Base-by-base conservation (phyloP, 1,140 invertebrate genomes). In the Camponotus floridanus region DNA sequence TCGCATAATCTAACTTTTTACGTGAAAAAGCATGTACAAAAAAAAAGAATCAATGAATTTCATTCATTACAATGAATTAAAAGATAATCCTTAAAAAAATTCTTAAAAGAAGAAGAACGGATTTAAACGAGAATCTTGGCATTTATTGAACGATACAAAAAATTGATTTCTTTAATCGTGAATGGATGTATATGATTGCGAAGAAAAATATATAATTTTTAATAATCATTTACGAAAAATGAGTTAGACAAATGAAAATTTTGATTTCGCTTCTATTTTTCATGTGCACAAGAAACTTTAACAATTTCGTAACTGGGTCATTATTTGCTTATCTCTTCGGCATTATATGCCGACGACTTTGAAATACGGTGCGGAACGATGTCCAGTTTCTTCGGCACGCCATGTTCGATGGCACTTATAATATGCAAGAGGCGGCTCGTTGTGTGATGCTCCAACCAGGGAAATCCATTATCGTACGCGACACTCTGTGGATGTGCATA, bases 361-460 rank as follows among this genome's bases (percentile, higher is more conserved):
- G 55, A 73, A n/a, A 73, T 55, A 59, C 9, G 15, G 64, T 21
- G 65, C 39, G 73, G 57, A 81, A 9, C 26, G 26, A 81, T 45
- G 68, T 61, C 45, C 68, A 73, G 67, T 13, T 83, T 83, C 79
- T 48, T 73, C 68, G 26, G 31, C 39, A 59, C 8, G 39, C 57
- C 67, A 73, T 62, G 68, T 83, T 62, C 79, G 79, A 83, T 62
- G 79, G 79, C 39, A 83, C 79, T 83, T 62, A 45, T 61, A 73
- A 83, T 59, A 61, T n/a, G 55, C 55, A 48, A 83, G 79, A 73
- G 79, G 18, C 55, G 55, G 55, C 79, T 83, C 26, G 39, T 55
- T 18, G 79, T 18, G 79, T 31, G 8, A 11, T 57, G 18, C 39
- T 81, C 31, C 39, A 45, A 83, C 79, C 68, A 83, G 68, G 68